Conservation (phyloP, 2,113 vertebrate species). For the Mormyrus lacerda region DNA sequence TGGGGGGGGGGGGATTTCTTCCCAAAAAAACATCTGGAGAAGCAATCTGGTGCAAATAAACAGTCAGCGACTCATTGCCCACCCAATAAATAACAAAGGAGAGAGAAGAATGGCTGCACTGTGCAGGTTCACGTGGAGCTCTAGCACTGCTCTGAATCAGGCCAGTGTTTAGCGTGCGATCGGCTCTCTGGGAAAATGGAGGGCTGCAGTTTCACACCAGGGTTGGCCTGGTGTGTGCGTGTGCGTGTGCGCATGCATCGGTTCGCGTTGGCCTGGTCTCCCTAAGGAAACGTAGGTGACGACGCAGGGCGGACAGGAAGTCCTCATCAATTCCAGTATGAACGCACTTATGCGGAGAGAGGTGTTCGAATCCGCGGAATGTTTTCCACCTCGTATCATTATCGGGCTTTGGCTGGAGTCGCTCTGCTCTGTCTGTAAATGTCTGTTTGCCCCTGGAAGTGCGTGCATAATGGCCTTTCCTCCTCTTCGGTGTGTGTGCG, state of each 20-base stretch:
- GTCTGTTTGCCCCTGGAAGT: background rate
- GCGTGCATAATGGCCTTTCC: background rate
- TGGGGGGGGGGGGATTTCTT: constrained; percentile 42
- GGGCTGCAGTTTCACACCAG: constrained; percentile 1
- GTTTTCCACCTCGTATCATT: background rate
- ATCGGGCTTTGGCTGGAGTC: background rate
- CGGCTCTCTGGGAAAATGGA: constrained; percentile 20
- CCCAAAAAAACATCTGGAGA: constrained; percentile 64
- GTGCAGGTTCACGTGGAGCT: constrained; percentile 42
- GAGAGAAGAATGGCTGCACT: constrained; percentile 39
- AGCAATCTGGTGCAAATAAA: constrained; percentile 68
- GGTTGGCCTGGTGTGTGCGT: background rate
- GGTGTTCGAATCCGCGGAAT: background rate
- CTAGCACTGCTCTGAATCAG: constrained; percentile 35
- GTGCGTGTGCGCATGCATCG: background rate
- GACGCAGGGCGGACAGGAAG: too few relatives aligned
- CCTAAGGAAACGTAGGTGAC: background rate
- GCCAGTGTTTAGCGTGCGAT: constrained; percentile 18
- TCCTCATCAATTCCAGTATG: background rate
- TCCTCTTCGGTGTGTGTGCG: background rate
- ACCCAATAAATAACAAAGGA: constrained; percentile 62
- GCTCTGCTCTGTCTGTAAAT: background rate
- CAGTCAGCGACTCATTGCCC: constrained; percentile 56
- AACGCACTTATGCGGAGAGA: background rate
- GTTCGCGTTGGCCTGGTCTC: background rate